A percentile compares a stretch with the other conserved stretches of the same genome.
phyloP scores from a whole-genome alignment of 2,888 invertebrate species.

The Oscheius sp. region DNA sequence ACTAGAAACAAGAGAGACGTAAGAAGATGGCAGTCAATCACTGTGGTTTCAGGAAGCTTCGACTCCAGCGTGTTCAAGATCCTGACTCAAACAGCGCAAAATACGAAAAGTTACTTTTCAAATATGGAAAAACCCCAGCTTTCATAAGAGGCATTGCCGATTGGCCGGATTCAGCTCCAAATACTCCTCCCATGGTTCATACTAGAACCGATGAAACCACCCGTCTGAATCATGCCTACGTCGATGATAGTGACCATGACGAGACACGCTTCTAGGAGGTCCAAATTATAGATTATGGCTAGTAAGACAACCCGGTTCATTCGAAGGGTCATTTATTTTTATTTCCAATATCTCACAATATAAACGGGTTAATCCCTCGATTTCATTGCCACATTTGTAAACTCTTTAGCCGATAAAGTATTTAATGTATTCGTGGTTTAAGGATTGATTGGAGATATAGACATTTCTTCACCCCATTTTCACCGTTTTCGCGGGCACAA shows the following conservation, averaged over 20 bases:
- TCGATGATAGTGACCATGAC: not conserved
- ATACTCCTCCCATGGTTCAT: not conserved
- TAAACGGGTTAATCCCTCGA: too few relatives aligned
- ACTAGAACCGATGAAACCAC: not conserved
- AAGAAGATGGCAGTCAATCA: not conserved
- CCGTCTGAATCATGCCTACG: not conserved
- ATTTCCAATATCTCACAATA: too few relatives aligned
- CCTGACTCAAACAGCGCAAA: constrained; percentile 19
- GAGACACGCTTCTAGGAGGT: constrained; percentile 1
- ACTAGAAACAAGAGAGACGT: constrained; percentile 20
- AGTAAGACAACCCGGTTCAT: not conserved
- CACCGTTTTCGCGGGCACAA: too few relatives aligned
- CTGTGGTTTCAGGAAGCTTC: constrained; percentile 6
- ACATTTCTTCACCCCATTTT: too few relatives aligned
- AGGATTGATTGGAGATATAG: too few relatives aligned
- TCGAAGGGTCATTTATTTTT: not conserved
- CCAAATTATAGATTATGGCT: not conserved
- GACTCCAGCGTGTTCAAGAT: constrained; percentile 6
- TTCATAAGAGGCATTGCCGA: constrained; percentile 19
- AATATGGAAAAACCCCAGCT: constrained; percentile 14
- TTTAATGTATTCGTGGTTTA: too few relatives aligned
- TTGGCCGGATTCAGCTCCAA: not conserved
- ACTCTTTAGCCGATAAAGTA: too few relatives aligned
- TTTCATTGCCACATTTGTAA: too few relatives aligned
- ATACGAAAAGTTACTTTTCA: constrained; percentile 16